Percentiles rank a stretch among this genome's conserved stretches.
phyloP scores from a whole-genome alignment of 2,888 invertebrate species.

The Netelia melanura region DNA sequence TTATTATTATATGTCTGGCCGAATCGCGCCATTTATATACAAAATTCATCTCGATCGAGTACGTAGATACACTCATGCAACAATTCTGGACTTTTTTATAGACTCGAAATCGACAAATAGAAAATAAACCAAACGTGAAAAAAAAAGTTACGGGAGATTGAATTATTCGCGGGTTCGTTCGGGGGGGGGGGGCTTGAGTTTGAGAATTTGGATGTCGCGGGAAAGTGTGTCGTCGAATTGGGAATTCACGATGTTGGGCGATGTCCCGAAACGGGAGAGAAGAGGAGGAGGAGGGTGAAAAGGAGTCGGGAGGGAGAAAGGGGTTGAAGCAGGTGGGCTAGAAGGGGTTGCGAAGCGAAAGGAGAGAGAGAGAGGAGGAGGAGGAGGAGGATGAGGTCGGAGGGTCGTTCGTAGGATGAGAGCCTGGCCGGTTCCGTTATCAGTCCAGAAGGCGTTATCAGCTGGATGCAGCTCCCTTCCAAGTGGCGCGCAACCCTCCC shows the following conservation, averaged over 20 bases:
- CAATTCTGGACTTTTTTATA: no score
- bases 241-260: conserved; percentile 72
- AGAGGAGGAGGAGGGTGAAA: conserved; percentile 47
- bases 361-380: not conserved
- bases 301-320: conserved; percentile 52
- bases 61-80: no score
- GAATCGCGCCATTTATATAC: conserved; percentile 44
- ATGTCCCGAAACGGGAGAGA: conserved; percentile 48
- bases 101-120: no score
- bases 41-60: not conserved
- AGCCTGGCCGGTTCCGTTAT: conserved; percentile 83
- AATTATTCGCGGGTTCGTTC: not conserved
- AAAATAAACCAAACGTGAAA: no score
- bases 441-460: conserved; percentile 82
- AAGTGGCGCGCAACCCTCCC: conserved; percentile 73
- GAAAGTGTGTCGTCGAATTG: conserved; percentile 64
- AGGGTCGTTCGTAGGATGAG: conserved; percentile 75
- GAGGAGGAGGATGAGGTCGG: conserved; percentile 50
- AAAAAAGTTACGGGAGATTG: not conserved
- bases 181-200: not conserved
- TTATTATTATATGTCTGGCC: not conserved
- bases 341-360: conserved; percentile 45
- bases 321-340: conserved; percentile 34
- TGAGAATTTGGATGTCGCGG: conserved; percentile 28
- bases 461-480: conserved; percentile 83